Evolutionary conservation across 1,140 invertebrate genomes (phyloP).

Genomic region (Pissodes strobi): DNA sequence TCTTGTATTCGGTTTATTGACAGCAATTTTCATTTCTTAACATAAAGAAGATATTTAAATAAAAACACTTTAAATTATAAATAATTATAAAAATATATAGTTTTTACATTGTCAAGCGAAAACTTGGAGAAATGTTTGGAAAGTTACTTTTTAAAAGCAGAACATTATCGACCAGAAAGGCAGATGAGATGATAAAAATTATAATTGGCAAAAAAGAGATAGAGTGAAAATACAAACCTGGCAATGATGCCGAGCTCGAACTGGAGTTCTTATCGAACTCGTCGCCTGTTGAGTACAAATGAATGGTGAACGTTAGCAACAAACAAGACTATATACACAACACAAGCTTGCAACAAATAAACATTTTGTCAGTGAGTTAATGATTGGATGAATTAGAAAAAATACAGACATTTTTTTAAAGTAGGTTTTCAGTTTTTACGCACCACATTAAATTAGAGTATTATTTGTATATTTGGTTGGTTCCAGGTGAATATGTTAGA

Average conservation of each 20-base stretch:
- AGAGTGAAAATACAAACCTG: constrained; percentile 62
- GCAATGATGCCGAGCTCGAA: constrained; percentile 67
- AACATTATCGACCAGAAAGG: not conserved
- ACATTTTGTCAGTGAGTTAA: not conserved
- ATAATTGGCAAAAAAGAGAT: constrained; percentile 22
- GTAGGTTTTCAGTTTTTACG: too few relatives aligned
- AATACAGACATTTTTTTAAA: not conserved
- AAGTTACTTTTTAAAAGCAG: constrained; percentile 3
- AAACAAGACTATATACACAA: constrained; percentile 43
- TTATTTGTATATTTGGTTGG: too few relatives aligned
- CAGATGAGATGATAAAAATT: constrained; percentile 22
- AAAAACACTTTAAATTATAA: too few relatives aligned
- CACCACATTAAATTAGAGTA: too few relatives aligned
- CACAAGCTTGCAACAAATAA: constrained; percentile 35
- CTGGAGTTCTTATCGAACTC: constrained; percentile 72
- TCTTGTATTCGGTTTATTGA: too few relatives aligned
- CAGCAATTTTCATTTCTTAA: too few relatives aligned
- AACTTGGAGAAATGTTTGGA: too few relatives aligned
- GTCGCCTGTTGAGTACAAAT: constrained; percentile 58
- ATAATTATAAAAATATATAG: too few relatives aligned
- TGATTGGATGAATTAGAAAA: not conserved
- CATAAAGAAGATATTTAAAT: too few relatives aligned
- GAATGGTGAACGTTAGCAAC: constrained; percentile 52
- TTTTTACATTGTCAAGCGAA: too few relatives aligned
- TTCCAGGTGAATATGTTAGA: too few relatives aligned